Evolutionary conservation across 2,797 vertebrate species (phyloP).

Genomic region (Margarornis squamiger): DNA sequence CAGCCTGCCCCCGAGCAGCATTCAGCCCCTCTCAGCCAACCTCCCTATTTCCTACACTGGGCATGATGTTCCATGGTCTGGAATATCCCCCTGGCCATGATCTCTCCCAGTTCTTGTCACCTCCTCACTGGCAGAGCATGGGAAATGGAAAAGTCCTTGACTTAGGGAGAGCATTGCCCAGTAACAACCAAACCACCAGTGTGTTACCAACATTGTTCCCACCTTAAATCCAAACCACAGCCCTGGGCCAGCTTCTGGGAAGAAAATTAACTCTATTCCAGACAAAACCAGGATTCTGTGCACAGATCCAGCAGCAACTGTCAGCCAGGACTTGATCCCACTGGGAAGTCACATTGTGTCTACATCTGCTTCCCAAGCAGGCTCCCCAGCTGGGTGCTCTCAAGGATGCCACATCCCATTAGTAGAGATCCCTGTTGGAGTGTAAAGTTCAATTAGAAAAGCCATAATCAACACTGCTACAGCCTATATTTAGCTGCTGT

Average conservation of each 20-base stretch:
- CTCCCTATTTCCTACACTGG: background rate
- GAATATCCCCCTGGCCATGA: background rate
- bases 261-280: background rate
- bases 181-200: background rate
- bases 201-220: background rate
- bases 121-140: background rate
- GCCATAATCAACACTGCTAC: background rate
- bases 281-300: background rate
- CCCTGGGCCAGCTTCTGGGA: background rate
- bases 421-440: background rate
- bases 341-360: background rate
- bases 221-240: background rate
- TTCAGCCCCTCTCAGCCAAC: background rate
- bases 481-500: slow-evolving; percentile 14
- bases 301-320: background rate
- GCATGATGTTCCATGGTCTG: background rate
- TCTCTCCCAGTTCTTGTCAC: background rate
- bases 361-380: background rate
- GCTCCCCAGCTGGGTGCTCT: background rate
- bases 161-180: background rate
- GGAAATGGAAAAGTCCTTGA: background rate
- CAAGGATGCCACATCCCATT: background rate
- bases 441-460: slow-evolving; percentile 14
- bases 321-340: background rate
- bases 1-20: background rate